phyloP scores from a whole-genome alignment of 2,113 vertebrate species.

The Melanocharis versteri region DNA sequence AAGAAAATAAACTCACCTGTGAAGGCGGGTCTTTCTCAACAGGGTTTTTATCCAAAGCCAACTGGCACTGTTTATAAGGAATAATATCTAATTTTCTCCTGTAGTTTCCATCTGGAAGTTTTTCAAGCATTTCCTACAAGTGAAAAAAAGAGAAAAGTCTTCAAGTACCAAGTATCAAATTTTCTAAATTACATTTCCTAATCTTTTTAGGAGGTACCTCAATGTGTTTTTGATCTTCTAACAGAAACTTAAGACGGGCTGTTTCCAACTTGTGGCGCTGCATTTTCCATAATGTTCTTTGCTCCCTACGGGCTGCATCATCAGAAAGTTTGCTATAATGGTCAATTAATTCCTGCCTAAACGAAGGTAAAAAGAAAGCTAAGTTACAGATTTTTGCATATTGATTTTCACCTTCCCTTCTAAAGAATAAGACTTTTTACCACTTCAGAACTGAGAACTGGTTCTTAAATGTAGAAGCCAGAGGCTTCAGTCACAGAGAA shows the following conservation, averaged over 20 bases:
- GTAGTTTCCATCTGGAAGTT: conserved; percentile 66
- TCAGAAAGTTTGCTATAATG: conserved; percentile 90
- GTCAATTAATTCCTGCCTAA: conserved; percentile 89
- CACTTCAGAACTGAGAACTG: background rate
- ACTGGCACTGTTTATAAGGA: background rate
- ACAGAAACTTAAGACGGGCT: conserved; percentile 78
- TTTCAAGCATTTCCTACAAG: conserved; percentile 74
- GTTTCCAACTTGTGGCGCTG: conserved; percentile 84
- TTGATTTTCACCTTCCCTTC: background rate
- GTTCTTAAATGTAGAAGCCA: background rate
- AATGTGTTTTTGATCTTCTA: conserved; percentile 70
- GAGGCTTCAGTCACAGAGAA: background rate
- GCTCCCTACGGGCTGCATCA: conserved; percentile 87
- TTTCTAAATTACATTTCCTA: background rate
- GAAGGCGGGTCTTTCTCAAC: background rate
- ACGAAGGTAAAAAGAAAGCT: background rate
- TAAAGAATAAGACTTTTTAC: background rate
- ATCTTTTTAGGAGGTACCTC: conserved; percentile 71
- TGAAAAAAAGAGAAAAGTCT: background rate
- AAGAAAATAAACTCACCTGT: conserved; percentile 45
- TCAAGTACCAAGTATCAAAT: background rate
- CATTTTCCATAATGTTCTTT: conserved; percentile 86
- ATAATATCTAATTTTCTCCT: conserved; percentile 55
- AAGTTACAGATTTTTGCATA: background rate
- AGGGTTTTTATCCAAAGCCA: background rate